Evolutionary conservation across 2,888 invertebrate species (phyloP), one percentile per base, ranked within the genome.

Genomic region (Hirtodrosophila trivittata): DNA sequence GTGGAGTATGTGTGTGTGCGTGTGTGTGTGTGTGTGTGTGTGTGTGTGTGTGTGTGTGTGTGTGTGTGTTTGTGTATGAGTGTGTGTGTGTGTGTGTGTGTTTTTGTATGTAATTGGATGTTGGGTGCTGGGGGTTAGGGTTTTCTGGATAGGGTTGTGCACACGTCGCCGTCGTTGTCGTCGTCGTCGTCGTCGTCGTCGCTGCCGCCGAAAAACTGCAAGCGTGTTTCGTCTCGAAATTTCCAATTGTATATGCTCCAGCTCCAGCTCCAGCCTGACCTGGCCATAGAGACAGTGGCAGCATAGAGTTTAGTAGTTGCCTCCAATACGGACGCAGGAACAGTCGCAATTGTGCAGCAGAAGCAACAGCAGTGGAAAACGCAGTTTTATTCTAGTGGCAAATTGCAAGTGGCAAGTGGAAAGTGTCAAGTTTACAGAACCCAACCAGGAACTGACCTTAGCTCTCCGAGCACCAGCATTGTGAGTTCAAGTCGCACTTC

Each of bases 271-370:
- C 18, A 21, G 18, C 18, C 38, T 10, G 49, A 42, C 49, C 43
- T 51, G 59, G 54, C 42, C 47, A 39, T 37, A 38, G 30, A n/a
- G 35, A 37, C 21, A 33, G 57, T 56, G 5, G 57, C 52, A 51
- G 50, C 55, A 37, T 32, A 39, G 26, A 33, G 65, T 78, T 86
- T 25, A 33, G 65, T 78, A 80, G 80, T 80, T 80, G 83, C 42
- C 65, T 75, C 63, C 70, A 86, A 78, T 41, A 67, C 83, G 83
- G 75, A 83, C 69, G 45, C 43, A 60, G 50, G 76, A 72, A 43
- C 86, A 86, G 80, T 80, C 80, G 80, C 83, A 80, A 73, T 63
- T 70, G 57, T 67, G 33, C 13, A 30, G 25, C 28, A 41, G 12
- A 30, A 33, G 26, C 25, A 39, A 10, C 10, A 47, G 14, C 46